phyloP scores from a whole-genome alignment of 2,113 vertebrate genomes.

The Crypturellus undulatus region DNA sequence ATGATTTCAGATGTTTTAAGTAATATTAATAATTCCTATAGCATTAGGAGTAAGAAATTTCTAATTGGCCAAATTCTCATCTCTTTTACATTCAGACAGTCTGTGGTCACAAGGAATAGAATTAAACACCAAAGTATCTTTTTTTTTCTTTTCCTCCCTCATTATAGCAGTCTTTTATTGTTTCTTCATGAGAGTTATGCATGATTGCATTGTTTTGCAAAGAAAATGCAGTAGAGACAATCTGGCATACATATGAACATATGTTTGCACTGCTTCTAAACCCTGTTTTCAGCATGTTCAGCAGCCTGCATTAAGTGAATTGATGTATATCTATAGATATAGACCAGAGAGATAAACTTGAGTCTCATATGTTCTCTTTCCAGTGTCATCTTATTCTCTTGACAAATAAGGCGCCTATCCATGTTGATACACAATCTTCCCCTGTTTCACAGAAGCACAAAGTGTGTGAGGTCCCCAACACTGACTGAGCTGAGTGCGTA shows the following conservation, averaged over 20 bases:
- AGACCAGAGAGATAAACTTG: not conserved
- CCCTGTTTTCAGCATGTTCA: not conserved
- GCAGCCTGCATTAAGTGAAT: not conserved
- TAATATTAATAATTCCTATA: not conserved
- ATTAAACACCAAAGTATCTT: not conserved
- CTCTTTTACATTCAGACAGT: not conserved
- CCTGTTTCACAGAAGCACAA: not conserved
- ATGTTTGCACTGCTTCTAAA: not conserved
- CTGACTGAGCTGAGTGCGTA: accelerated
- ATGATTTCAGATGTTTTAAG: not conserved
- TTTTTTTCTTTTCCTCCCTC: not conserved
- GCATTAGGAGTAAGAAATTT: accelerated
- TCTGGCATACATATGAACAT: not conserved
- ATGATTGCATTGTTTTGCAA: not conserved
- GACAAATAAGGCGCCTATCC: not conserved
- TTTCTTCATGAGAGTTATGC: not conserved
- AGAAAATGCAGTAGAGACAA: not conserved
- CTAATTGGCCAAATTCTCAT: not conserved
- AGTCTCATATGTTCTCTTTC: not conserved
- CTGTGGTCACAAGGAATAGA: not conserved
- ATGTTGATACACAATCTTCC: not conserved
- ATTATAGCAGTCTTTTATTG: not conserved
- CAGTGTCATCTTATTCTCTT: not conserved
- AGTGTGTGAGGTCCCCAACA: not conserved
- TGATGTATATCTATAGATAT: not conserved